phyloP scores from a whole-genome alignment of 2,797 vertebrate species.

The Eulemur albifrons region DNA sequence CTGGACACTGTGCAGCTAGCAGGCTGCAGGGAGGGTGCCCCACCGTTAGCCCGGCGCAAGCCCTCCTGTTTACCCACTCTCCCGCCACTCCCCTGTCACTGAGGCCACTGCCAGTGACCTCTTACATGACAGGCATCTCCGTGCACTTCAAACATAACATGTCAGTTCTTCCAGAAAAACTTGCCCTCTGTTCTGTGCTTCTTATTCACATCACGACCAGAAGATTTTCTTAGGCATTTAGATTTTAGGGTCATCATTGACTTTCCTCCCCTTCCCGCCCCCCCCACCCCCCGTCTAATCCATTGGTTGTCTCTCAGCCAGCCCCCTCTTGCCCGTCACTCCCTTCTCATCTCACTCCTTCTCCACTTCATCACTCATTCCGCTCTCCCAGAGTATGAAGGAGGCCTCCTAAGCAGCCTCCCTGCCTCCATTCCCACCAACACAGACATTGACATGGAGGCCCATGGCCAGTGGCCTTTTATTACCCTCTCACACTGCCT shows the following conservation, averaged over 20 bases:
- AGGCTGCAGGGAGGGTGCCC: not conserved
- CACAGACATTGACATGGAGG: not conserved
- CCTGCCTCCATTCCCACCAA: not conserved
- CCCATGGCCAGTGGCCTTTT: not conserved
- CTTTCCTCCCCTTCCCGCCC: not conserved
- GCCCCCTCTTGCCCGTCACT: not conserved
- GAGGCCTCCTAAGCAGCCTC: not conserved
- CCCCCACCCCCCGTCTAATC: not conserved
- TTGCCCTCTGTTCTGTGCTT: not conserved
- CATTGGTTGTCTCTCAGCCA: not conserved
- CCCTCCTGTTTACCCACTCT: not conserved
- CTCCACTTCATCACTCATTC: not conserved
- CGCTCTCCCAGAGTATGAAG: not conserved
- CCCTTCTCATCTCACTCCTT: not conserved
- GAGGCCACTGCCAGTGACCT: not conserved
- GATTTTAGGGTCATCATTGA: not conserved
- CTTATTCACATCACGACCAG: not conserved
- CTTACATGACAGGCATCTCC: not conserved
- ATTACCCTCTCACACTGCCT: not conserved
- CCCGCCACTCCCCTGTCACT: not conserved
- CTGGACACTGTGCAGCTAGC: not conserved
- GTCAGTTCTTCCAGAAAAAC: not conserved
- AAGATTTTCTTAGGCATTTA: not conserved
- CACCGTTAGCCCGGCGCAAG: accelerated
- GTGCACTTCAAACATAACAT: not conserved